Evolutionary conservation across 1,140 invertebrate genomes (phyloP).

Genomic region (Danaus plexippus): DNA sequence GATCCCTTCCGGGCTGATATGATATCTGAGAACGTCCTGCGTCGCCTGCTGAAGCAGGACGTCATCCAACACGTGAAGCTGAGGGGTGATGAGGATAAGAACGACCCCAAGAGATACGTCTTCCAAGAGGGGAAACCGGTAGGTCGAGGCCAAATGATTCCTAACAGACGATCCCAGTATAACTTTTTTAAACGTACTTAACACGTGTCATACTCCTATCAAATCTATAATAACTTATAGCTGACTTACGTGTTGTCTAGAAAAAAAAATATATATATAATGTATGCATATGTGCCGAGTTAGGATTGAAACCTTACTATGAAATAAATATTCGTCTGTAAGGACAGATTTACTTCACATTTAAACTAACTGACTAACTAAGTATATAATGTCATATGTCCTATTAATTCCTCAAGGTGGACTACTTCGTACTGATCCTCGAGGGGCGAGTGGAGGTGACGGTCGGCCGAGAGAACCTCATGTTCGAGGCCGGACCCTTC

Average conservation of each 20-base stretch:
- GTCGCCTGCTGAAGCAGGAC: conserved; percentile 91
- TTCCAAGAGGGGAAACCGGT: conserved; percentile 87
- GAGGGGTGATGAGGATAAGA: conserved; percentile 80
- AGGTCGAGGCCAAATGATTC: background rate
- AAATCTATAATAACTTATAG: too few species aligned
- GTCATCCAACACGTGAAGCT: conserved; percentile 90
- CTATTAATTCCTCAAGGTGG: conserved; percentile 66
- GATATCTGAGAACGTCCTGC: conserved; percentile 91
- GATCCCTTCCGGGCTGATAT: conserved; percentile 88
- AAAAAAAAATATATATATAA: too few species aligned
- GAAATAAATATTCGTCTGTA: too few species aligned
- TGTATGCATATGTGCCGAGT: too few species aligned
- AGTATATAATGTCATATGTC: too few species aligned
- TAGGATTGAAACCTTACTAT: too few species aligned
- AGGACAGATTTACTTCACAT: too few species aligned
- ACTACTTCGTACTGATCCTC: conserved; percentile 95
- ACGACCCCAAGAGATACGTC: conserved; percentile 80
- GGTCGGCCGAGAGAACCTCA: conserved; percentile 87
- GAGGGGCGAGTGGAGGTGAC: conserved; percentile 94
- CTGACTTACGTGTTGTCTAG: too few species aligned
- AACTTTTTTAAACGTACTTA: too few species aligned
- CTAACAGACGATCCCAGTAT: too few species aligned
- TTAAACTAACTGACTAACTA: too few species aligned
- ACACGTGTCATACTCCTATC: background rate
- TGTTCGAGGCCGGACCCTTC: conserved; percentile 95